Conservation (phyloP, 2,797 vertebrate species). For the Manis pentadactyla region DNA sequence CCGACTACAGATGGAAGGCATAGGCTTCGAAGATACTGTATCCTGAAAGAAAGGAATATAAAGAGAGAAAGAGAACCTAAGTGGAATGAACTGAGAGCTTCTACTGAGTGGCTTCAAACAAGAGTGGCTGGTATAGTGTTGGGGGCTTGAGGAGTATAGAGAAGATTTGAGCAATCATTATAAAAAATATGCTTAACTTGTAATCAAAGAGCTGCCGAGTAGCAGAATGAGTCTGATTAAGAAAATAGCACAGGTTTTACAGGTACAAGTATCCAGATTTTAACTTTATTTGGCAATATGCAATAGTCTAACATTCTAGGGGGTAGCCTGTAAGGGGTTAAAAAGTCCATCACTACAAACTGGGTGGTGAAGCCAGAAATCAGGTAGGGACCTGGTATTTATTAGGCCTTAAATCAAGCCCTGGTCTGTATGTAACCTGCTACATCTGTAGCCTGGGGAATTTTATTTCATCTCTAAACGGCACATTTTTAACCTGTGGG, state of each 20-base stretch:
- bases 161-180: background rate
- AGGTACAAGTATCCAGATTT: background rate
- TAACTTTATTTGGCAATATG: background rate
- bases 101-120: background rate
- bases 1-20: background rate
- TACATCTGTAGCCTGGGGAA: background rate
- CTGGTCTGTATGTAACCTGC: background rate
- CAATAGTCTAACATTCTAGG: background rate
- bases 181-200: background rate
- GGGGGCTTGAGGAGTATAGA: background rate
- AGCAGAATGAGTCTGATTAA: background rate
- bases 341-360: background rate
- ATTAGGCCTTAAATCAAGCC: background rate
- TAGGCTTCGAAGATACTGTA: background rate
- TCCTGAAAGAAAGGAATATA: background rate
- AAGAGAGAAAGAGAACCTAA: background rate
- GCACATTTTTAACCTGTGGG: conserved; percentile 2
- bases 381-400: background rate
- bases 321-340: background rate
- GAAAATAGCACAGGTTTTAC: background rate
- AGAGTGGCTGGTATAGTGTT: background rate
- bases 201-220: background rate
- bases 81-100: background rate
- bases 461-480: conserved; percentile 1
- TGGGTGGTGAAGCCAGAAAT: background rate